Base-by-base conservation (phyloP, 1,140 invertebrate genomes). In the Amyelois transitella region DNA sequence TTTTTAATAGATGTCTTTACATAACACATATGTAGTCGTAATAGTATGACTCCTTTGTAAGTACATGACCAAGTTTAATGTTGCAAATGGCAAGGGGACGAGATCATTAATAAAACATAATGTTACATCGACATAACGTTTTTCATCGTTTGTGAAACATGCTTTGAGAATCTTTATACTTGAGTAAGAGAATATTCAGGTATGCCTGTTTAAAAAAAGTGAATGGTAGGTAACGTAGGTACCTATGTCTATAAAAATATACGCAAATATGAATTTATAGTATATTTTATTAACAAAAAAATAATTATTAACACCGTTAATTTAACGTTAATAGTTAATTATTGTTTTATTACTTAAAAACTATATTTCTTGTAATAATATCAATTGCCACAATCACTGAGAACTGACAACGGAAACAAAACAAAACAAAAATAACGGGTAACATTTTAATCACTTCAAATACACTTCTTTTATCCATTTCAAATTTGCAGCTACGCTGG, bases 381-480 rank as follows among this genome's bases (percentile, higher is more conserved):
- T n/a, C n/a, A n/a, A n/a, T n/a, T n/a, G n/a, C n/a, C n/a, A n/a
- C n/a, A n/a, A n/a, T n/a, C n/a, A n/a, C n/a, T n/a, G n/a, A n/a
- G n/a, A n/a, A n/a, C n/a, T n/a, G n/a, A n/a, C n/a, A n/a, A 24
- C 22, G 38, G 12, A 1, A 43, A 2, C 5, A 7, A 47, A 47
- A 20, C 12, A 20, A 47, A 20, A 47, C 44, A 20, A 47, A 1
- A 47, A 3, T 4, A 19, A 6, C 12, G 1, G 3, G 3, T 7
- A 47, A n/a, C 2, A 7, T n/a, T 47, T 50, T 50, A 50, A 18
- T 50, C 47, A 38, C 19, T 5, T 5, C 14, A 22, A 28, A 14
- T n/a, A 51, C 18, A 53, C 25, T 5, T 50, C 8, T 7, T 14
- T 25, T 38, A 68, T 59, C 65, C 65, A 68, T 7, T 59, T n/a